phyloP scores from a whole-genome alignment of 2,797 vertebrate genomes.

The Chelon labrosus region DNA sequence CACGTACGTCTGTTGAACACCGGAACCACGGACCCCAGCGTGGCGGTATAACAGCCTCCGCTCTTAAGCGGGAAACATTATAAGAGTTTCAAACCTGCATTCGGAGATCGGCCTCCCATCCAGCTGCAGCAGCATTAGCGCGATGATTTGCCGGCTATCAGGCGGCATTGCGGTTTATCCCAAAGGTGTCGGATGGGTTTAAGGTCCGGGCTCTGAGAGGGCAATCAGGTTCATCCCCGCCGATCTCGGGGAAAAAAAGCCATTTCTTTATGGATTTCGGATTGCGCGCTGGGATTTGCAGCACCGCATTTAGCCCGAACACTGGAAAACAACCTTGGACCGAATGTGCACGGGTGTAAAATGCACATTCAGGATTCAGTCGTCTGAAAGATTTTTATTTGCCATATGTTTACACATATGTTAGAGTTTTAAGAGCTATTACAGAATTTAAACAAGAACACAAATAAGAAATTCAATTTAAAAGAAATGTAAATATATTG shows the following conservation, averaged over 20 bases:
- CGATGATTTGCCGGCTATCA: conserved; percentile 5
- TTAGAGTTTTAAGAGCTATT: too few species aligned
- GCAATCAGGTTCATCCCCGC: background rate
- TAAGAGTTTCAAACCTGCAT: conserved; percentile 20
- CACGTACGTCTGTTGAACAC: too few species aligned
- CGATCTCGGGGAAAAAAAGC: background rate
- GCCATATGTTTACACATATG: too few species aligned
- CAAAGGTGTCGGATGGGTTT: conserved; percentile 12
- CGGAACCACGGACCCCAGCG: too few species aligned
- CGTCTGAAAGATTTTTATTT: too few species aligned
- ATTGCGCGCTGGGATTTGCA: background rate
- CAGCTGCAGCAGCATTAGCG: conserved; percentile 13
- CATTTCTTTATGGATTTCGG: background rate
- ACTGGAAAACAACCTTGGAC: too few species aligned
- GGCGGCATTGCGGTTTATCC: background rate
- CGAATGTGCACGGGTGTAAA: too few species aligned
- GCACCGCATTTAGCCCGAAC: too few species aligned
- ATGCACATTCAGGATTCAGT: too few species aligned
- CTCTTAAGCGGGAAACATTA: background rate
- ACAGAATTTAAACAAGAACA: too few species aligned
- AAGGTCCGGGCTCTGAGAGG: conserved; percentile 9
- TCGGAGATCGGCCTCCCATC: conserved; percentile 17
- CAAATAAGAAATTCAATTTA: too few species aligned
- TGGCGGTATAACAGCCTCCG: background rate
- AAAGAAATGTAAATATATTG: too few species aligned